A percentile compares a stretch with the other conserved stretches of the same genome.
Conservation (phyloP, 2,888 invertebrate species). For the Ochropleura plecta region DNA sequence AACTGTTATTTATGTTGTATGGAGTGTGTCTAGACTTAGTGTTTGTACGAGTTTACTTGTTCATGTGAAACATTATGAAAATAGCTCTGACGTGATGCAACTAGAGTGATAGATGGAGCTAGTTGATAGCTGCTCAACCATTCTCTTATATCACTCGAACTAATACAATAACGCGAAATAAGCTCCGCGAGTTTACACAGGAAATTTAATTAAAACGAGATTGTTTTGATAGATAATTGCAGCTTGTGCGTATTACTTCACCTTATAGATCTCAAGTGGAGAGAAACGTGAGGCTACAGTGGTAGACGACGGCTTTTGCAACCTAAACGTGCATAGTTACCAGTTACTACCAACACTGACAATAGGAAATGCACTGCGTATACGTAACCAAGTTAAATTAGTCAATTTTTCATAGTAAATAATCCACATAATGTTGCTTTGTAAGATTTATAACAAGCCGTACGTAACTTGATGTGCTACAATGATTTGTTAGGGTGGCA, state of each 20-base stretch:
- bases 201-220: slow-evolving; percentile 48
- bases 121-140: slow-evolving; percentile 1
- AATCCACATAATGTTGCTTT: slow-evolving; percentile 32
- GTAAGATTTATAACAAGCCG: slow-evolving; percentile 34
- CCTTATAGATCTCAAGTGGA: slow-evolving; percentile 24
- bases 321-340: slow-evolving; percentile 26
- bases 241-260: slow-evolving; percentile 25
- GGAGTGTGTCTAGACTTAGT: too few species aligned
- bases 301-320: slow-evolving; percentile 27
- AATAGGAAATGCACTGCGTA: slow-evolving; percentile 43
- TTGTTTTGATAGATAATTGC: slow-evolving; percentile 30
- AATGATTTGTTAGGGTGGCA: slow-evolving; percentile 38
- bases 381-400: slow-evolving; percentile 50
- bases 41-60: too few species aligned
- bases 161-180: slow-evolving; percentile 50
- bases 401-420: slow-evolving; percentile 49
- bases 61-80: slow-evolving; percentile 67
- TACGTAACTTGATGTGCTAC: slow-evolving; percentile 33
- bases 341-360: slow-evolving; percentile 21
- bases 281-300: slow-evolving; percentile 22
- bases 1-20: too few species aligned
- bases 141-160: slow-evolving; percentile 58
- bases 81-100: slow-evolving; percentile 49
- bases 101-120: slow-evolving; percentile 43
- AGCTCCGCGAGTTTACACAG: slow-evolving; percentile 22